Percentiles rank a stretch among this genome's conserved stretches.
Evolutionary conservation across 2,888 invertebrate species (phyloP).

Genomic region (Sepiola atlantica): DNA sequence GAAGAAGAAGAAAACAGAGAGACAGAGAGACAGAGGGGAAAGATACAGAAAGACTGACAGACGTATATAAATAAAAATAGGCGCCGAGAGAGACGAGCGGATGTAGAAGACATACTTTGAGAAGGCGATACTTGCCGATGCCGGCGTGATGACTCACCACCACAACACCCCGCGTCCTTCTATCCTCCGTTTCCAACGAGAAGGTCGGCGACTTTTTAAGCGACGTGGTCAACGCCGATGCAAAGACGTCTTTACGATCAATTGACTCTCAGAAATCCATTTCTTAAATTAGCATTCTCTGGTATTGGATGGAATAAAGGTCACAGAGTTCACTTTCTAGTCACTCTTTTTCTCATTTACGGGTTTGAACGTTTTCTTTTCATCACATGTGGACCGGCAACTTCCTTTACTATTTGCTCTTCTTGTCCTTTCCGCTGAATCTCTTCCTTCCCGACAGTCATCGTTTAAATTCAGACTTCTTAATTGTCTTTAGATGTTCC

Average conservation of each 20-base stretch:
- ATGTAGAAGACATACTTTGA: too few species aligned
- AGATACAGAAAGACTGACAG: too few species aligned
- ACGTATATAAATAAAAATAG: too few species aligned
- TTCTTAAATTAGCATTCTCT: slow-evolving; percentile 36
- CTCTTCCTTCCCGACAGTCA: background rate
- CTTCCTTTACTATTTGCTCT: background rate
- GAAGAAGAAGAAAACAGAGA: too few species aligned
- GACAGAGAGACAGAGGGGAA: too few species aligned
- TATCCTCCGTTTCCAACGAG: background rate
- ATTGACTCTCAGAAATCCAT: background rate
- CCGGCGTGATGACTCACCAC: too few species aligned
- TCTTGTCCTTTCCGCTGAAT: background rate
- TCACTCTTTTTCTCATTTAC: background rate
- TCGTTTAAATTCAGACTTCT: background rate
- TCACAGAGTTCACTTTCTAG: background rate
- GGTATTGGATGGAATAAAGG: background rate
- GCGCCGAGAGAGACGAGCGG: too few species aligned
- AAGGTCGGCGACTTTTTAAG: background rate
- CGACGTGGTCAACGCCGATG: background rate
- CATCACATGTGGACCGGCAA: too few species aligned
- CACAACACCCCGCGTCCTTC: background rate
- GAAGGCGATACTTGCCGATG: too few species aligned
- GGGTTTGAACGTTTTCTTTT: background rate
- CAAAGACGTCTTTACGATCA: background rate
- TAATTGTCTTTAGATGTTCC: too few species aligned